Evolutionary conservation across 2,113 vertebrate genomes (phyloP), one percentile per base, ranked within the genome.

Genomic region (Philantomba maxwellii): DNA sequence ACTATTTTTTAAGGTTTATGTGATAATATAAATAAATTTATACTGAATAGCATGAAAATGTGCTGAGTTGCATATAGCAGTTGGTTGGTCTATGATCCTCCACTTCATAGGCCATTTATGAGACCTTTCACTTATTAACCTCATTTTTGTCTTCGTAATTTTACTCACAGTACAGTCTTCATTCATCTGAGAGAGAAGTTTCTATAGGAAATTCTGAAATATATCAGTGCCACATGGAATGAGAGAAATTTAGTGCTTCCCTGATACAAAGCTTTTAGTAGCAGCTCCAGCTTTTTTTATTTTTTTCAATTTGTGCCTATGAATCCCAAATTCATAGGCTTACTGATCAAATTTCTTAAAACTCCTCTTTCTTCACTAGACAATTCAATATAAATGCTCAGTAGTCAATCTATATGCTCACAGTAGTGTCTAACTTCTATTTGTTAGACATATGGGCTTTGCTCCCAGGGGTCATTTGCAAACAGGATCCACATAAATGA

Each of bases 331-430:
- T 89, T 78, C 53, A 81, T 14, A 87, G 45, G 19, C 47, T 78
- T 91, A 90, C 53, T 85, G 28, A 78, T 96, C 43, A 92, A 95
- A 95, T 97, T 92, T 87, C 64, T 89, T 84, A 83, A 75, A 21
- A 25, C 7, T 85, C 36, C 84, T 47, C 36, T 85, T 92, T 93
- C 26, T 87, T 80, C 43, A 80, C 9, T 81, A 87, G 47, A 51
- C 43, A 92, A 84, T 80, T 33, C 39, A 92, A 75, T 87, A n/a
- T 39, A 89, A 91, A 78, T 45, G 25, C 25, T 97, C 87, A 88
- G 43, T 21, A 88, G 28, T 86, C n/a, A 62, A 39, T 92, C 14
- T 87, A 0, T 47, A 25, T 91, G 39, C 55, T 95, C 58, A 62
- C 57, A 87, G 12, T 57, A 12, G 6, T 90, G 12, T 85, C 86